phyloP scores from a whole-genome alignment of 2,797 vertebrate genomes.

The Amniataba percoides region DNA sequence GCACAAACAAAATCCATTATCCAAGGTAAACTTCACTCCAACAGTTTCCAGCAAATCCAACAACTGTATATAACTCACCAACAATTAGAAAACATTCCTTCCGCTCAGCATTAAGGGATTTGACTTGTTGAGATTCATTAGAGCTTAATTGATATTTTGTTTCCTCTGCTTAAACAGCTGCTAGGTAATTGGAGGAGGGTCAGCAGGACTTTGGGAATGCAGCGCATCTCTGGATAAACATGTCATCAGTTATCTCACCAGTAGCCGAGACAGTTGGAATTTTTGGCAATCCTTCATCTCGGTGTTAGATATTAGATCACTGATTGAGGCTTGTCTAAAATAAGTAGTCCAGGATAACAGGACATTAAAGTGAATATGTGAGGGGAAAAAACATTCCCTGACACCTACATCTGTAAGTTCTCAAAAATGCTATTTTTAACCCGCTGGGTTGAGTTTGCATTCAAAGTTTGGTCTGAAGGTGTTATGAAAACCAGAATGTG shows the following conservation, averaged over 20 bases:
- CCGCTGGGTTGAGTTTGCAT: not conserved
- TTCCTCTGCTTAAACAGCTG: conserved; percentile 35
- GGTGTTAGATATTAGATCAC: not conserved
- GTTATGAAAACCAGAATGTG: not conserved
- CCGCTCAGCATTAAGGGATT: conserved; percentile 40
- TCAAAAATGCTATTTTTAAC: not conserved
- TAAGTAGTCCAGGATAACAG: not conserved
- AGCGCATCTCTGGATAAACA: conserved; percentile 16
- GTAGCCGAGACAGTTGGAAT: not conserved
- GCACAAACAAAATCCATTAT: conserved; percentile 50
- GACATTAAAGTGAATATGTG: not conserved
- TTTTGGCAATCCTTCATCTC: conserved; percentile 1
- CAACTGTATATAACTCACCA: conserved; percentile 34
- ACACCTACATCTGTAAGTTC: not conserved
- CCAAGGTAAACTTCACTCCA: conserved; percentile 54
- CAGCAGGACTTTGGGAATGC: conserved; percentile 12
- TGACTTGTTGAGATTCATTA: conserved; percentile 36
- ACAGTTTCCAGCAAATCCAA: conserved; percentile 56
- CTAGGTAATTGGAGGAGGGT: conserved; percentile 15
- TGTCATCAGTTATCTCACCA: conserved; percentile 19
- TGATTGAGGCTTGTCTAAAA: conserved; percentile 13
- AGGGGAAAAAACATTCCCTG: not conserved
- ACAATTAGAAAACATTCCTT: conserved; percentile 55
- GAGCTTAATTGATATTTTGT: conserved; percentile 29
- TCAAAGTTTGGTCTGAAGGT: not conserved